phyloP scores from a whole-genome alignment of 2,888 invertebrate species.

The Physocephala rufipes region DNA sequence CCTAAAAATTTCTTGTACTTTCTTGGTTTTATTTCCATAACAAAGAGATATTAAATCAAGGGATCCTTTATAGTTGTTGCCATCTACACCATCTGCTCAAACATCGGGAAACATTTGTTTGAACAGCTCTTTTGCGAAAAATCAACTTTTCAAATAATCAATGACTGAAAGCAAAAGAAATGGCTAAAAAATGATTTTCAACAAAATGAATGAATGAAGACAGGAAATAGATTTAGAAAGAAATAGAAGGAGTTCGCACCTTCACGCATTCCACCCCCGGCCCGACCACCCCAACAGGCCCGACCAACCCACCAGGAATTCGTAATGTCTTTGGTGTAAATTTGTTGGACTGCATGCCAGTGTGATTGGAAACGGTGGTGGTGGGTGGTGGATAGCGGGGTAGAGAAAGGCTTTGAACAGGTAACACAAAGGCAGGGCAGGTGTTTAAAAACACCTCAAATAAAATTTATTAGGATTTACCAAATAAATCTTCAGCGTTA shows the following conservation, averaged over 20 bases:
- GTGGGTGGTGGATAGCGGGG: too few species aligned
- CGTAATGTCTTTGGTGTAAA: too few species aligned
- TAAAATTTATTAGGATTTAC: constrained; percentile 32
- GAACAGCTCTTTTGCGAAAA: constrained; percentile 8
- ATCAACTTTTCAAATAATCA: constrained; percentile 3
- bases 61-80: too few species aligned
- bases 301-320: too few species aligned
- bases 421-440: too few species aligned
- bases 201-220: not conserved
- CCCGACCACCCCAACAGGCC: not conserved
- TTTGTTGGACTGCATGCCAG: too few species aligned
- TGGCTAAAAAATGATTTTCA: not conserved
- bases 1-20: too few species aligned
- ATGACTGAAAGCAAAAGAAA: not conserved
- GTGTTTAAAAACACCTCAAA: constrained; percentile 31
- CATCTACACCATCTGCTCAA: too few species aligned
- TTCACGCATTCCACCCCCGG: not conserved
- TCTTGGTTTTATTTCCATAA: too few species aligned
- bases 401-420: too few species aligned
- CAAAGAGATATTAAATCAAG: too few species aligned
- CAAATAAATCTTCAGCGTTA: constrained; percentile 33
- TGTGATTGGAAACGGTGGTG: too few species aligned
- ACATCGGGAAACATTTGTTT: not conserved
- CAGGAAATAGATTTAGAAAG: not conserved
- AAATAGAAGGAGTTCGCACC: not conserved